phyloP scores from a whole-genome alignment of 2,113 vertebrate genomes.

The Euleptes europaea region DNA sequence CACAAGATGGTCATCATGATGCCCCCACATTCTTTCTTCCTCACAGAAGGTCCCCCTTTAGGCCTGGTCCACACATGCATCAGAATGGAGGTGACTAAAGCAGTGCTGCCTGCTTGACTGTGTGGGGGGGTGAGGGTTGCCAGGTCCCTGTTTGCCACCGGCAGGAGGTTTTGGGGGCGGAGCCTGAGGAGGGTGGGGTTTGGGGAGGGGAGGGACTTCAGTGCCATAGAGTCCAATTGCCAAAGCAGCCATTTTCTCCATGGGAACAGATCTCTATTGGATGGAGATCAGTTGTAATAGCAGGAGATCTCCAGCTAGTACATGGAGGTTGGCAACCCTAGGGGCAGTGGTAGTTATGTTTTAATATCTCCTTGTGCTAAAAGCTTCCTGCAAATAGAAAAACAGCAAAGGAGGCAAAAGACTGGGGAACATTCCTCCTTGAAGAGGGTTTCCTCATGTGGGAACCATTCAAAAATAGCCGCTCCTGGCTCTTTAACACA shows the following conservation, averaged over 20 bases:
- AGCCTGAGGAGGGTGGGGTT: no score
- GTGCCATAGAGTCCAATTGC: no score
- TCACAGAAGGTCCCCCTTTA: background rate
- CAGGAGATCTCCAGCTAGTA: no score
- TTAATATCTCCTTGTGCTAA: background rate
- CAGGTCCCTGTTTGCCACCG: no score
- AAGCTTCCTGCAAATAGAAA: background rate
- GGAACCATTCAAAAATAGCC: background rate
- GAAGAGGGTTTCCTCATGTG: background rate
- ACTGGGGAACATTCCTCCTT: background rate
- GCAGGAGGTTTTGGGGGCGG: no score
- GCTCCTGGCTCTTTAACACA: no score
- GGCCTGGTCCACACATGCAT: background rate
- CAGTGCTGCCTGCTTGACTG: background rate
- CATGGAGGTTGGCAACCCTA: no score
- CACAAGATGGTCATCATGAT: background rate
- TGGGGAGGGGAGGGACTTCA: no score
- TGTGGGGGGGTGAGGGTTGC: no score
- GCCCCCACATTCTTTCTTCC: background rate
- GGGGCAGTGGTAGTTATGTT: background rate
- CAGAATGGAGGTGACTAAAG: background rate
- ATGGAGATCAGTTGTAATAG: no score
- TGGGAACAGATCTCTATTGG: no score
- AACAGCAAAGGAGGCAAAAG: background rate
- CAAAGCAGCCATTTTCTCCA: no score